Base-by-base conservation (phyloP, 23 tunicate species). In the Styela plicata region DNA sequence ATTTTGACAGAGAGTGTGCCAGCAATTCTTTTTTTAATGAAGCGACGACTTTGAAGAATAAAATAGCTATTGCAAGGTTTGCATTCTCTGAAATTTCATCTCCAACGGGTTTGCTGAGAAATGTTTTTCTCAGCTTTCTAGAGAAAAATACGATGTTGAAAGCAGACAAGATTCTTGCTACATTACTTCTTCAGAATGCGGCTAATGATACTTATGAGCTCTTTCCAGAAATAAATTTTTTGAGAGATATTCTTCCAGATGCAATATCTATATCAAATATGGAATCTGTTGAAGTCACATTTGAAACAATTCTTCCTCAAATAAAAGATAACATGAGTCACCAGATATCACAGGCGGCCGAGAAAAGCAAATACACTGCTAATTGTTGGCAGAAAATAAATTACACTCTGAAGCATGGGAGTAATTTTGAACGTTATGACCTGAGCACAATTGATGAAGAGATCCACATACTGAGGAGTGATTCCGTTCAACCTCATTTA, bases 271-370 rank as follows among this genome's bases (percentile, higher is more conserved):
- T 36, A 10, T 10, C 64, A 24, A 25, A 18, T 36, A 13, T 24
- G 5, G 26, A 34, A 16, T 26, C 29, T 26, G 33, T 17, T 36
- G 18, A 44, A 13, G 36, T 76, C 31, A 33, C 64, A 7, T 21
- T 44, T 21, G 27, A 19, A 0, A 18, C 17, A 17, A 44, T 22
- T 21, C 13, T 36, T 57, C 0, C 24, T 0, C 21, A 24, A 36
- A 44, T 44, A 5, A 44, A 53, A 22, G 81, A 76, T 21, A 27
- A 53, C 28, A 24, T 76, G 0, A 17, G 2, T 24, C 0, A 26
- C 10, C 64, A 76, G 37, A 24, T 76, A 76, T 52, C 27, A 26
- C 81, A 76, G 27, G 77, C 77, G 24, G 77, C 29, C 13, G 77
- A 71, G 16, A 30, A 71, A 20, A 71, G 36, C 36, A 30, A 33